Evolutionary conservation across 2,797 vertebrate genomes (phyloP), one percentile per base, ranked within the genome.

Genomic region (Melanogrammus aeglefinus): DNA sequence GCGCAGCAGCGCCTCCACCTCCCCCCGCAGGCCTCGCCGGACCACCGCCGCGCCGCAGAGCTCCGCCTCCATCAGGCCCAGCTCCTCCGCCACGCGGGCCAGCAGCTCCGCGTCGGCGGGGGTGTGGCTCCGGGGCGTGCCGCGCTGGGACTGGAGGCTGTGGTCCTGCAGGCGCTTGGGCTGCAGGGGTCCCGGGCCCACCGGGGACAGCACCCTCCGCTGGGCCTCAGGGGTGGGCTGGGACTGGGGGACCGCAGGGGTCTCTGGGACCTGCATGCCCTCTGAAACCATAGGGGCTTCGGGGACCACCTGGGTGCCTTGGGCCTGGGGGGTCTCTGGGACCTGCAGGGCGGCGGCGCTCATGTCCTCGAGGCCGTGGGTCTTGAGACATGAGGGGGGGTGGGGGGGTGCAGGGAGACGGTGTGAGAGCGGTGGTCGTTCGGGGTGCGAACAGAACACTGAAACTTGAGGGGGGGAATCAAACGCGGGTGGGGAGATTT

Each of bases 101-200:
- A 98, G 97, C 76, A 92, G 94, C 88, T 97, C 96, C 0, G 96
- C 96, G 91, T 96, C 95, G 88, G 94, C 82, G 0, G 97, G 96
- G 1, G 96, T 96, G 88, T 96, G 96, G 89, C 97, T 97, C 33
- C 94, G 95, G 24, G 94, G 93, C 93, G 96, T 94, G 90, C 96
- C 97, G 0, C 95, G 82, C 31, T 96, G 95, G 33, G 93, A 95
- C 81, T 97, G 96, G 80, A 97, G 91, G 72, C 95, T 96, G 87
- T 98, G 97, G 83, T 99, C 97, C 84, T 94, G 96, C 76, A 97
- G 91, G 6, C 84, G 94, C 75, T 95, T 96, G 0, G 96, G 96
- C 93, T 97, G 96, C 87, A 97, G 89, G 83, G 95, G 94, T 0
- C 77, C 69, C n/a, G 86, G 91, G 83, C 95, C 95, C 3, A 71